These are phyloP conservation scores for Melipona bicolor DNA, from an alignment of 2,888 invertebrate species.

Conservation along the genomic window DNA sequence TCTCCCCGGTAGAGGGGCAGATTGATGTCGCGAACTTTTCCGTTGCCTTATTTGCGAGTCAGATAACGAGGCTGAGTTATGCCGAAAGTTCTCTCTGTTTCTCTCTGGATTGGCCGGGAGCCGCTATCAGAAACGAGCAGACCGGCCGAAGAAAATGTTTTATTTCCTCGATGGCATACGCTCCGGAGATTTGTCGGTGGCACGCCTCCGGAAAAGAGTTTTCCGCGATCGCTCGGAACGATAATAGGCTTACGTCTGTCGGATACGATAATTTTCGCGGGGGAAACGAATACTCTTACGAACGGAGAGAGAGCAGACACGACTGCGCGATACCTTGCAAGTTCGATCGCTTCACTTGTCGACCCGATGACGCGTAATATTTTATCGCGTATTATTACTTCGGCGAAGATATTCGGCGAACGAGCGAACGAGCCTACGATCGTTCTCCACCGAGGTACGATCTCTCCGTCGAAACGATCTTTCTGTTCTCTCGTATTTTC, in stretches of 20 bases:
- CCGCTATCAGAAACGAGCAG: constrained; percentile 72
- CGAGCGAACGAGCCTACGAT: constrained; percentile 15
- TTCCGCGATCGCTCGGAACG: constrained; percentile 51
- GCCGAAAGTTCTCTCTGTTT: constrained; percentile 77
- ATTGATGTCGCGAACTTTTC: constrained; percentile 84
- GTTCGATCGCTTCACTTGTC: background rate
- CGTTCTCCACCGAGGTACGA: constrained; percentile 22
- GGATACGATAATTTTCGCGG: constrained; percentile 14
- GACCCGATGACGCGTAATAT: background rate
- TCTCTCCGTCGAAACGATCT: constrained; percentile 8
- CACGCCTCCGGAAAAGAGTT: constrained; percentile 55
- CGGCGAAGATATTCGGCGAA: background rate
- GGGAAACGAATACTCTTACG: background rate
- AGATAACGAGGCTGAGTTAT: constrained; percentile 84
- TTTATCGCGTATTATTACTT: background rate
- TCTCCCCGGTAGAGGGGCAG: constrained; percentile 82
- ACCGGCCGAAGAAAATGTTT: constrained; percentile 69
- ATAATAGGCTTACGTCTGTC: constrained; percentile 56
- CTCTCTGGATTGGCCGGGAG: constrained; percentile 26
- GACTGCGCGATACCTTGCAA: background rate
- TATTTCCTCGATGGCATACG: constrained; percentile 73
- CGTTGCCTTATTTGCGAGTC: constrained; percentile 84
- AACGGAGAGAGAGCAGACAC: background rate
- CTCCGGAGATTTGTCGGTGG: constrained; percentile 66
- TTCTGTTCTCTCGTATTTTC: constrained; percentile 15